phyloP scores from a whole-genome alignment of 37 sponge, comb jelly and placozoan genomes.

The Spongilla lacustris region DNA sequence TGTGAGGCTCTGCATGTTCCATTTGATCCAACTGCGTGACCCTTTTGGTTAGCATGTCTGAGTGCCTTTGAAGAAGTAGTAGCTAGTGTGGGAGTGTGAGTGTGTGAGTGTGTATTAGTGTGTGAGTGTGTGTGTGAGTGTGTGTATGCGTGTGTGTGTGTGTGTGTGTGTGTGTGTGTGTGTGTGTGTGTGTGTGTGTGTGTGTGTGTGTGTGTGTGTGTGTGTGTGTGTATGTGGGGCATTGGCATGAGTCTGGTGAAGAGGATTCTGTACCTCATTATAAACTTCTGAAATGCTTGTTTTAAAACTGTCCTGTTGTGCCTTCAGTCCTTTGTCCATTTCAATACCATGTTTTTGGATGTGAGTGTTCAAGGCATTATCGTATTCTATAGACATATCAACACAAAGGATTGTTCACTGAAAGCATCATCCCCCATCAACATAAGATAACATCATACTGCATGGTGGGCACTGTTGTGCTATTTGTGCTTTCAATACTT shows the following conservation, averaged over 20 bases:
- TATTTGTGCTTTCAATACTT: background rate
- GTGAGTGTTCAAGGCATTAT: slow-evolving; percentile 8
- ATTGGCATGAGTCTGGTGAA: background rate
- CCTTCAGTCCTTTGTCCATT: background rate
- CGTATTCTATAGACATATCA: slow-evolving; percentile 1
- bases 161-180: no score
- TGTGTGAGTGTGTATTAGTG: no score
- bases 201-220: no score
- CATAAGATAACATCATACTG: background rate
- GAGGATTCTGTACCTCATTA: slow-evolving; percentile 51
- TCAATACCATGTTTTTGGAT: background rate
- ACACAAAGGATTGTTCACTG: background rate
- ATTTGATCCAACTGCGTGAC: slow-evolving; percentile 5
- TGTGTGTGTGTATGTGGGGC: background rate
- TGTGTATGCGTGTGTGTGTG: no score
- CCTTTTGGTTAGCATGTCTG: background rate
- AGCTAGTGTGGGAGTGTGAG: no score
- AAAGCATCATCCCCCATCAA: no score
- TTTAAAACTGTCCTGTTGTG: slow-evolving; percentile 33
- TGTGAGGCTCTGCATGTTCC: background rate
- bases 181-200: no score
- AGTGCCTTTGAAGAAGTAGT: slow-evolving; percentile 43
- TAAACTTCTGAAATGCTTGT: slow-evolving; percentile 49
- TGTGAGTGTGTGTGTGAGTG: no score
- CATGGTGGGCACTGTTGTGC: background rate